Conservation (phyloP, 2,797 vertebrate genomes). For the Acanthopagrus latus region DNA sequence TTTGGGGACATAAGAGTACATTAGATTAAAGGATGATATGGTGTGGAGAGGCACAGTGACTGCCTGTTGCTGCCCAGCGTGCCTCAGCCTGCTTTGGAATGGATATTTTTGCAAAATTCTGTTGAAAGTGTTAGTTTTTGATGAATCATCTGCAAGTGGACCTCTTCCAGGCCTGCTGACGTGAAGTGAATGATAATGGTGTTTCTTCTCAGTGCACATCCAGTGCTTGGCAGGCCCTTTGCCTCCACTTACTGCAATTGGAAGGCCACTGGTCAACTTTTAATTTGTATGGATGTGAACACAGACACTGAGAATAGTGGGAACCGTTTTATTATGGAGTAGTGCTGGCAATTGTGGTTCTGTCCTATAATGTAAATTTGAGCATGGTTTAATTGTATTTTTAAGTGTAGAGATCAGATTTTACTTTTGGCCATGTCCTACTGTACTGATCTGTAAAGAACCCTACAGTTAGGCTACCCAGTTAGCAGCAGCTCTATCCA, state of each 20-base stretch:
- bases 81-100: neutral
- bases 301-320: conserved; percentile 11
- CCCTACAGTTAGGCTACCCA: too few species aligned
- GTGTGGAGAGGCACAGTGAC: neutral
- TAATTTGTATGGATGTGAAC: conserved; percentile 29
- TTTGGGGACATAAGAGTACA: neutral
- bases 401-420: neutral
- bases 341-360: neutral
- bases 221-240: conserved; percentile 61
- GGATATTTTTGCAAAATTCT: conserved; percentile 11
- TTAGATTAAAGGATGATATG: neutral
- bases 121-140: conserved; percentile 24
- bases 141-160: conserved; percentile 62
- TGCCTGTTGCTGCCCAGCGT: neutral
- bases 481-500: neutral
- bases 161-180: conserved; percentile 59
- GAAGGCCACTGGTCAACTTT: conserved; percentile 34
- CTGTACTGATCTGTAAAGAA: neutral
- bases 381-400: neutral
- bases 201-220: conserved; percentile 72
- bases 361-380: neutral
- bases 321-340: conserved; percentile 23
- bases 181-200: conserved; percentile 67
- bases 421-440: neutral
- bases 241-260: conserved; percentile 68